Evolutionary conservation across 92 coral and sea anemone species (phyloP).

Genomic region (Isaurus tuberculatus): DNA sequence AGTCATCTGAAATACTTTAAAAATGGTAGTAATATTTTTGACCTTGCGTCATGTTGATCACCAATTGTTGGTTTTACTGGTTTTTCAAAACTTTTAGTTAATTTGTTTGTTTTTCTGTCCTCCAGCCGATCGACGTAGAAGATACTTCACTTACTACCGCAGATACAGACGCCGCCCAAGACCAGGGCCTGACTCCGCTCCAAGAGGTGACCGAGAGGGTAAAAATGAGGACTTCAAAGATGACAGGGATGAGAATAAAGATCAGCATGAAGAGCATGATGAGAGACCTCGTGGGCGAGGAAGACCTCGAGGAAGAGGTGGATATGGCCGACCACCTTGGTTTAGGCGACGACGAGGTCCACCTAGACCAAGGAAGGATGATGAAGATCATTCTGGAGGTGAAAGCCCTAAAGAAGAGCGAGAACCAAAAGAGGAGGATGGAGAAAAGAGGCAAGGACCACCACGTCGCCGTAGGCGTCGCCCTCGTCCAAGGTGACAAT

Average conservation of each 20-base stretch:
- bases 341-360: conserved; percentile 80
- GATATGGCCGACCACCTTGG: conserved; percentile 79
- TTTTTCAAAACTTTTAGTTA: neutral
- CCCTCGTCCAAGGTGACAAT: conserved; percentile 27
- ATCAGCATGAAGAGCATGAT: conserved; percentile 63
- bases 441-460: conserved; percentile 57
- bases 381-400: conserved; percentile 67
- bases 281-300: conserved; percentile 82
- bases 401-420: conserved; percentile 78
- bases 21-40: no score
- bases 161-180: conserved; percentile 91
- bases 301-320: conserved; percentile 22
- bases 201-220: conserved; percentile 70
- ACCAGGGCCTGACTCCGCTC: conserved; percentile 79
- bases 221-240: conserved; percentile 77
- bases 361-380: conserved; percentile 69
- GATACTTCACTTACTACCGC: conserved; percentile 72
- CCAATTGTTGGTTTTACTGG: neutral
- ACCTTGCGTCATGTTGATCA: no score
- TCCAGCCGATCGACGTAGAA: conserved; percentile 91
- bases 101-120: neutral
- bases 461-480: conserved; percentile 57
- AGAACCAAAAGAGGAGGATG: conserved; percentile 67
- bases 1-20: no score
- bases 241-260: conserved; percentile 66